Conservation (phyloP, 2,888 invertebrate species). For the Noctua janthe region DNA sequence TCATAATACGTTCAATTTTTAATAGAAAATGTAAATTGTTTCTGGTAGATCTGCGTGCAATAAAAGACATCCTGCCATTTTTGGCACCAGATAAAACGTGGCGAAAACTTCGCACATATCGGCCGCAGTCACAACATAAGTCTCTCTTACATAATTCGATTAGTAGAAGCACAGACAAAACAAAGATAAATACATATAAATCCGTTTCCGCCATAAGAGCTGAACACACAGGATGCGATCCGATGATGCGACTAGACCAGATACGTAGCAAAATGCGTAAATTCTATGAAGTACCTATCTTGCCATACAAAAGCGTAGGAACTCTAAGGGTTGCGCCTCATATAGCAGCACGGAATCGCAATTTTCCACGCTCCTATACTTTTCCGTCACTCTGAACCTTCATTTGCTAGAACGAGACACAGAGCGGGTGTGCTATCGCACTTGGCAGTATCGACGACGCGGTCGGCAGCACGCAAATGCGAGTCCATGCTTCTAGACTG, state of each 20-base stretch:
- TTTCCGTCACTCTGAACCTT: not conserved
- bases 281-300: not conserved
- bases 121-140: not conserved
- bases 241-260: not conserved
- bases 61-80: not conserved
- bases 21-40: not conserved
- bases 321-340: not conserved
- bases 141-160: conserved; percentile 5
- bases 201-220: not conserved
- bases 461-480: not conserved
- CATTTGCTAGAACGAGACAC: not conserved
- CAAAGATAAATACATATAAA: not conserved
- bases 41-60: not conserved
- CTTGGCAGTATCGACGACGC: not conserved
- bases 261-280: not conserved
- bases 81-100: conserved; percentile 20
- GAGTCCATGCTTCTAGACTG: not conserved
- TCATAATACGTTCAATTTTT: not conserved
- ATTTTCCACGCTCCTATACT: not conserved
- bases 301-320: not conserved
- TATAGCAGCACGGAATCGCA: not conserved
- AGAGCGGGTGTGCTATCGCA: not conserved
- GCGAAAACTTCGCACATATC: too few species aligned
- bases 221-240: not conserved
- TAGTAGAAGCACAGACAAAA: conserved; percentile 9